Percentiles rank a stretch among this genome's conserved stretches.
These are phyloP conservation scores for Illadopsis cleaveri DNA, from an alignment of 2,113 vertebrate genomes.

Conservation along the genomic window DNA sequence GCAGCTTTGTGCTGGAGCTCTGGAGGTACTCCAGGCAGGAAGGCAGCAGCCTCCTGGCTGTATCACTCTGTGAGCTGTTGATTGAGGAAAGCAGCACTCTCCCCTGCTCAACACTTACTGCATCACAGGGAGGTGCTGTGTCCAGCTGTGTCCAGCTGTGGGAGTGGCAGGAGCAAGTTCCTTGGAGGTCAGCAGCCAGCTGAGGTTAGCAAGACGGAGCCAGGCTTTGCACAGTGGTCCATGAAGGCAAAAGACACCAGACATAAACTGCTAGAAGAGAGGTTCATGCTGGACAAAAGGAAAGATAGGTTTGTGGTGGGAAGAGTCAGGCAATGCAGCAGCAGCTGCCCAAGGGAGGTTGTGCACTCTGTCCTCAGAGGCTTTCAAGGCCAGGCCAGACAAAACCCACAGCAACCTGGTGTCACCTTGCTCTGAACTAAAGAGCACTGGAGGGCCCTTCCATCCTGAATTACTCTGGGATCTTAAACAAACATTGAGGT, in stretches of 20 bases:
- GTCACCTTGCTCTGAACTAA: background rate
- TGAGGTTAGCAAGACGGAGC: background rate
- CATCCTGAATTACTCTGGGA: background rate
- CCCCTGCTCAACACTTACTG: background rate
- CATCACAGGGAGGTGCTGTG: background rate
- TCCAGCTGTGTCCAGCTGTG: background rate
- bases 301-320: fast-evolving
- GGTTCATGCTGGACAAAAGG: background rate
- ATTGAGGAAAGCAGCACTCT: fast-evolving
- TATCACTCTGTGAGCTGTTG: background rate
- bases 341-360: background rate
- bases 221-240: background rate
- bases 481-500: background rate
- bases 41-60: background rate
- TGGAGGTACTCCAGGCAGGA: background rate
- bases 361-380: background rate
- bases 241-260: background rate
- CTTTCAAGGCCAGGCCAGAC: background rate
- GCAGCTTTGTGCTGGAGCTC: background rate
- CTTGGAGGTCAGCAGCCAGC: background rate
- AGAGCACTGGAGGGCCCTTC: background rate
- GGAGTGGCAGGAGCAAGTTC: background rate
- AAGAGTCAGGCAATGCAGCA: background rate
- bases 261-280: background rate
- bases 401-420: background rate